Conservation (phyloP, 64 coral and sea anemone species). For the Astreopora myriophthalma region DNA sequence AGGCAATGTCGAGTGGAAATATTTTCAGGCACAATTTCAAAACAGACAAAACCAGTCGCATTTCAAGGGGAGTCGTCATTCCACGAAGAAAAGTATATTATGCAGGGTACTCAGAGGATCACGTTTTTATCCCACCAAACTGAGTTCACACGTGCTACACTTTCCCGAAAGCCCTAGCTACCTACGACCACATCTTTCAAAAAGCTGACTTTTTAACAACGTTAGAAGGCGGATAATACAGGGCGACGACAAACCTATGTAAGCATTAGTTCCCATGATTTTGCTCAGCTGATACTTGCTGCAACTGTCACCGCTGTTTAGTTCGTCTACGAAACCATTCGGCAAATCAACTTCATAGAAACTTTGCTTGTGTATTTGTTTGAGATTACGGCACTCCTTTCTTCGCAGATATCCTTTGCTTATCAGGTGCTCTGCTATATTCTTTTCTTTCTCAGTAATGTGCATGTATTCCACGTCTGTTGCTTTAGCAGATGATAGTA, state of each 20-base stretch:
- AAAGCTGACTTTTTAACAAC: background rate
- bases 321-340: background rate
- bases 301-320: background rate
- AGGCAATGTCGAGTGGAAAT: background rate
- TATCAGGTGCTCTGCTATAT: slow-evolving; percentile 25
- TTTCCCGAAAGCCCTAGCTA: no score
- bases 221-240: no score
- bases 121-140: no score
- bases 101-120: no score
- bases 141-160: no score
- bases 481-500: background rate
- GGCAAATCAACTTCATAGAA: slow-evolving; percentile 36
- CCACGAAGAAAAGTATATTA: no score
- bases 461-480: slow-evolving; percentile 16
- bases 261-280: slow-evolving; percentile 10
- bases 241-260: slow-evolving; percentile 41
- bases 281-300: slow-evolving; percentile 18
- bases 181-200: no score
- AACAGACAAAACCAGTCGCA: no score
- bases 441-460: slow-evolving; percentile 43
- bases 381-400: slow-evolving; percentile 19
- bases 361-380: slow-evolving; percentile 7
- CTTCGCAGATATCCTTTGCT: background rate
- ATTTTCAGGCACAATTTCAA: background rate
- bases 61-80: no score